A percentile compares a stretch with the other conserved stretches of the same genome.
phyloP scores from a whole-genome alignment of 2,113 vertebrate species.

The Rhagologus leucostigma region DNA sequence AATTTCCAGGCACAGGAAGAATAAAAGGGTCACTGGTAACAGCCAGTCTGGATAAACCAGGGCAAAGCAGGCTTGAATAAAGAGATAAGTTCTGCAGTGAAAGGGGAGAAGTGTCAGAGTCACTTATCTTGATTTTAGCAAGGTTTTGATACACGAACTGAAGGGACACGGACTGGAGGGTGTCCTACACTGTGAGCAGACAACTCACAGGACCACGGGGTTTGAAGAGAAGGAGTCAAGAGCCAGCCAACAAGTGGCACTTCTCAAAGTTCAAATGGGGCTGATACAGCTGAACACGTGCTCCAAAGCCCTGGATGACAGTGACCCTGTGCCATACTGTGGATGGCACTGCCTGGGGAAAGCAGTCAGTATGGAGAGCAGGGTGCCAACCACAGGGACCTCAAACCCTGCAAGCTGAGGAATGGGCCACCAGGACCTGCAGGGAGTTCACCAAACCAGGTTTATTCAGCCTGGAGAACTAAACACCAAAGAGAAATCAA shows the following conservation, averaged over 20 bases:
- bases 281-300: not conserved
- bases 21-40: not conserved
- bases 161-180: not conserved
- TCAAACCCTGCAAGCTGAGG: not conserved
- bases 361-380: not conserved
- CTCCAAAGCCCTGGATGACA: not conserved
- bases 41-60: not conserved
- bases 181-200: not conserved
- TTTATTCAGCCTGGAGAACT: not conserved
- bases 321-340: accelerated
- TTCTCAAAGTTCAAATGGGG: not conserved
- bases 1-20: not conserved
- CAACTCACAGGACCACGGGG: not conserved
- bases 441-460: not conserved
- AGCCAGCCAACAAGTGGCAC: not conserved
- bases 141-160: not conserved
- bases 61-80: not conserved
- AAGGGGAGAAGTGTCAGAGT: not conserved
- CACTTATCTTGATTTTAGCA: not conserved
- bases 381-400: not conserved
- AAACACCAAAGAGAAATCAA: not conserved
- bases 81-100: not conserved
- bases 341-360: not conserved
- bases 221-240: not conserved
- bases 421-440: not conserved